Evolutionary conservation across 2,113 vertebrate species (phyloP), one percentile per base, ranked within the genome.

Genomic region (Phainopepla nitens): DNA sequence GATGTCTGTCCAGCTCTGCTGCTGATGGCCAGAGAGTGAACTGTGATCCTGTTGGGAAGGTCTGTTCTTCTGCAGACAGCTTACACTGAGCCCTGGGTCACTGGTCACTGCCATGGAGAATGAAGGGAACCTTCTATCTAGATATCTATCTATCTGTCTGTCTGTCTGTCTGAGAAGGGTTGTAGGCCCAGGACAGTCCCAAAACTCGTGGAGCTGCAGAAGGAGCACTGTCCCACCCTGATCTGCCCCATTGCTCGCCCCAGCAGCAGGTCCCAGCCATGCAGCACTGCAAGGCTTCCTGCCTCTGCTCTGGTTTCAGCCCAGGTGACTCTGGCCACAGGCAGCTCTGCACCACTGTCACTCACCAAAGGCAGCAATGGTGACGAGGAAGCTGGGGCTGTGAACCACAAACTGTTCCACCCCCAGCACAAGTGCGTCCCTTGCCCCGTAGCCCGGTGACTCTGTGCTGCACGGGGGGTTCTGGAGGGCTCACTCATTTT

Each of bases 281-380:
- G 86, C 72, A 82, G 90, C 62, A 6, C 29, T 60, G 83, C 72
- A 79, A 22, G 49, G 85, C 10, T 94, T 97, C 96, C 96, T 94
- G 90, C 68, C 64, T 17, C 8, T 22, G 78, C 45, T 0, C 39
- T 45, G 53, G 3, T 56, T 18, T 42, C 51, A 57, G 91, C 42
- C 66, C 14, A 45, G 66, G 57, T 4, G 2, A 53, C 39, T 91
- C 81, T 82, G 83, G 69, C 80, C 76, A 42, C 71, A 57, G 90
- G 72, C 79, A 47, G 4, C 18, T 78, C 75, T 78, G 73, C 72
- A 69, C 75, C 73, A 10, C 53, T 44, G 13, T 47, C 61, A 39
- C 75, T 66, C 78, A 72, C 84, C 70, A 28, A 58, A 70, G 73
- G 81, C 89, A 79, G 57, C 9, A 31, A 23, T 5, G 1, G 35